phyloP scores from a whole-genome alignment of 1,140 invertebrate species.

The Neodiprion pinetum region DNA sequence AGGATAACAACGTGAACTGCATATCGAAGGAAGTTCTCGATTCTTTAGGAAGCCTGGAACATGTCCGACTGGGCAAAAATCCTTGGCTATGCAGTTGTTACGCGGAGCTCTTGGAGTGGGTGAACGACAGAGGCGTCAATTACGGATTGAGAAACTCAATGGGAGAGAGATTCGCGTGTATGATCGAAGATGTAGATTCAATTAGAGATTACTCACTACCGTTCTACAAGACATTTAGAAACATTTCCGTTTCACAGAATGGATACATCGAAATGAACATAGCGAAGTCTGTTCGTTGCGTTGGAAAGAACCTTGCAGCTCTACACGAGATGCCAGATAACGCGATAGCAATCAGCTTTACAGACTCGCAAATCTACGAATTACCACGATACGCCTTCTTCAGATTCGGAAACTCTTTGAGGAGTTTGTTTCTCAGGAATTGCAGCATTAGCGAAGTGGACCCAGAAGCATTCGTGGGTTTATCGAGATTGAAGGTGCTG shows the following conservation, averaged over 20 bases:
- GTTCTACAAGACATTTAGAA: not conserved
- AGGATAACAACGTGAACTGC: slow-evolving; percentile 47
- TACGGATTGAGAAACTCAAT: not conserved
- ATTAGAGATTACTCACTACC: not conserved
- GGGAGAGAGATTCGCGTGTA: not conserved
- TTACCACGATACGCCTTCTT: slow-evolving; percentile 42
- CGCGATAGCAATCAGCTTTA: slow-evolving; percentile 39
- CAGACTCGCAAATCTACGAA: slow-evolving; percentile 25
- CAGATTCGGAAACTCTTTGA: slow-evolving; percentile 45
- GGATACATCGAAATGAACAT: not conserved
- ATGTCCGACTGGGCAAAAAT: slow-evolving; percentile 41
- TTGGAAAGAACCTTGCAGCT: slow-evolving; percentile 3
- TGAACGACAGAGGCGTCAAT: slow-evolving; percentile 19
- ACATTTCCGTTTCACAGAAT: not conserved
- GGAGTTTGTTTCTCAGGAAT: slow-evolving; percentile 35
- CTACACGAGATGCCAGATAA: slow-evolving; percentile 38
- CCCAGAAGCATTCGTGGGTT: slow-evolving; percentile 40
- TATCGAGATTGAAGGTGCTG: slow-evolving; percentile 40
- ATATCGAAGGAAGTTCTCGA: slow-evolving; percentile 36
- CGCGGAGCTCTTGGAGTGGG: slow-evolving; percentile 6
- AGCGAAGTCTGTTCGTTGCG: not conserved
- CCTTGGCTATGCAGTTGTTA: slow-evolving; percentile 46
- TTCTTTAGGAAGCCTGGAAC: slow-evolving; percentile 28
- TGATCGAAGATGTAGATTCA: not conserved
- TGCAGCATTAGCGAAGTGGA: slow-evolving; percentile 39